Percentiles rank a stretch among this genome's conserved stretches.
These are phyloP conservation scores for Zaprionus ghesquierei DNA, from an alignment of 1,140 invertebrate species.

Conservation along the genomic window DNA sequence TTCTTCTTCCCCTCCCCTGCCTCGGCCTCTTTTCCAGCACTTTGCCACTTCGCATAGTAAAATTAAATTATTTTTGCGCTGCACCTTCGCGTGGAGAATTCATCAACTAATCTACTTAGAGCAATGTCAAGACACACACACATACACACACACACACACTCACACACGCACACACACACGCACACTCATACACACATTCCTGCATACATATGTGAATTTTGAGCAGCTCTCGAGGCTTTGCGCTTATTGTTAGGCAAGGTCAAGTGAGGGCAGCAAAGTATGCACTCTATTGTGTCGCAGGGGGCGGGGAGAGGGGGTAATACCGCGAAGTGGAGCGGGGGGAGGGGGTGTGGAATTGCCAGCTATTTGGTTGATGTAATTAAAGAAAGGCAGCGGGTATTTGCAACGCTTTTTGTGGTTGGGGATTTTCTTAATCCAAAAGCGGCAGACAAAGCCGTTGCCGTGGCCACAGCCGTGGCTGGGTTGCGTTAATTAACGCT, in stretches of 20 bases:
- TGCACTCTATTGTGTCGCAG: too few species aligned
- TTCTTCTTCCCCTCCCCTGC: background rate
- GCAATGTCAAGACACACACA: conserved; percentile 20
- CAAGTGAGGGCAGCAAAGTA: conserved; percentile 27
- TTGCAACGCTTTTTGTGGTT: conserved; percentile 35
- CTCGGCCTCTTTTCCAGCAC: background rate
- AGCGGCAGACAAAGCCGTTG: conserved; percentile 12
- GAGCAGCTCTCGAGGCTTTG: conserved; percentile 13
- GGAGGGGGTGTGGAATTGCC: background rate
- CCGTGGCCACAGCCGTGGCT: background rate
- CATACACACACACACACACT: conserved; percentile 4
- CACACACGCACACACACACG: too few species aligned
- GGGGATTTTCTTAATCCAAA: conserved; percentile 58
- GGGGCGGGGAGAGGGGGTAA: background rate
- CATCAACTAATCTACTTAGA: conserved; percentile 25
- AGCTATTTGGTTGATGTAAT: conserved; percentile 68
- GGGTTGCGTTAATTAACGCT: conserved; percentile 66
- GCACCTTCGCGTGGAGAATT: background rate
- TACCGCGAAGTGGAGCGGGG: too few species aligned
- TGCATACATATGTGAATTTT: conserved; percentile 16
- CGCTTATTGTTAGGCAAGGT: conserved; percentile 64
- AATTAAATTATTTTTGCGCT: conserved; percentile 21
- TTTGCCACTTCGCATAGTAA: background rate
- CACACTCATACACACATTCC: background rate
- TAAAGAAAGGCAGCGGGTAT: conserved; percentile 44